These are phyloP conservation scores for Hemicrepidius hirtus DNA, from an alignment of 2,888 invertebrate species.

Conservation along the genomic window DNA sequence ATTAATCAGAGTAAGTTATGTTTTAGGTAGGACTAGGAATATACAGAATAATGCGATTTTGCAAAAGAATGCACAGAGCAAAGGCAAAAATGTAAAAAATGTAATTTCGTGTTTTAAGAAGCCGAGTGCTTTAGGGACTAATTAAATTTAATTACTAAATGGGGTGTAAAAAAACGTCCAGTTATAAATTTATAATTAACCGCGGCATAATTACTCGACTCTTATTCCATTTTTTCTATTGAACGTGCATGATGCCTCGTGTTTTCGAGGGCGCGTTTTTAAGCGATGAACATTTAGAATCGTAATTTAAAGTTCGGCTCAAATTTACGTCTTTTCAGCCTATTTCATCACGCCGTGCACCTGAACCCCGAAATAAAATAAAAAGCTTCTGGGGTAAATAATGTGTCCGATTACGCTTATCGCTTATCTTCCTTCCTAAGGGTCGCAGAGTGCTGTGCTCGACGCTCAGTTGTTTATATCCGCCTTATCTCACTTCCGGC, in stretches of 20 bases:
- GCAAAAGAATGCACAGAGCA: slow-evolving; percentile 42
- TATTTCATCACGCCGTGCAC: slow-evolving; percentile 56
- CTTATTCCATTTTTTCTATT: slow-evolving; percentile 47
- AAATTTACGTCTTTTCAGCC: slow-evolving; percentile 55
- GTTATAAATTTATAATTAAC: slow-evolving; percentile 63
- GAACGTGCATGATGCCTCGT: slow-evolving; percentile 14
- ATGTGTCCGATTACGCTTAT: slow-evolving; percentile 69
- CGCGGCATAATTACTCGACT: slow-evolving; percentile 42
- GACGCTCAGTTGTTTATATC: slow-evolving; percentile 66
- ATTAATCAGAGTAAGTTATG: slow-evolving; percentile 11
- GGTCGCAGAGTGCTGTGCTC: slow-evolving; percentile 55
- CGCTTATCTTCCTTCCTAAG: slow-evolving; percentile 65
- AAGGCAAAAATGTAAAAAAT: slow-evolving; percentile 52
- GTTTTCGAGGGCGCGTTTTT: not conserved
- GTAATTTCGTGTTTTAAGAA: slow-evolving; percentile 58
- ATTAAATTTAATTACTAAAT: slow-evolving; percentile 67
- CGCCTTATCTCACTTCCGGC: slow-evolving; percentile 65
- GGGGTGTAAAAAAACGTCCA: slow-evolving; percentile 63
- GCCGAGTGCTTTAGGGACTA: slow-evolving; percentile 59
- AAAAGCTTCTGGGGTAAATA: slow-evolving; percentile 63
- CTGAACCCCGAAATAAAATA: slow-evolving; percentile 60
- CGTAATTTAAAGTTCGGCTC: slow-evolving; percentile 57
- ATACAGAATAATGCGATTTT: slow-evolving; percentile 46
- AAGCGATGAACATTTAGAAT: slow-evolving; percentile 45
- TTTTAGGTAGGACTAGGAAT: slow-evolving; percentile 40